These are phyloP conservation scores for Volucella inflata DNA, from an alignment of 2,888 invertebrate species.

Conservation along the genomic window DNA sequence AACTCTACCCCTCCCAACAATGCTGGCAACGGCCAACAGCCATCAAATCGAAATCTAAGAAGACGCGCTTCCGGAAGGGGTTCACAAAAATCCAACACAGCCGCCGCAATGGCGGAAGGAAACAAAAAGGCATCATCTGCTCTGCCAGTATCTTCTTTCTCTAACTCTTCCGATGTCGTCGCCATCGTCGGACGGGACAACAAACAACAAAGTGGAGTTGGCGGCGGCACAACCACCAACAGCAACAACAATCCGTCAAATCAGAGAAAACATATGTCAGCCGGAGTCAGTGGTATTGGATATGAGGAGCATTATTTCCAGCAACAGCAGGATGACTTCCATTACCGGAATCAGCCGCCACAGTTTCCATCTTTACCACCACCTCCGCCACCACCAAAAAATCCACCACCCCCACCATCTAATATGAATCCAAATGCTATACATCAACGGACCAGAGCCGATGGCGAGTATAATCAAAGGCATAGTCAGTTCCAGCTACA, in stretches of 20 bases:
- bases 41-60: constrained; percentile 67
- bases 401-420: constrained; percentile 37
- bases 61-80: constrained; percentile 66
- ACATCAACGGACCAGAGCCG: constrained; percentile 79
- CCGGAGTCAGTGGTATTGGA: constrained; percentile 57
- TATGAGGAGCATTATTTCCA: constrained; percentile 72
- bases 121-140: constrained; percentile 62
- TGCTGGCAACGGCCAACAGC: constrained; percentile 50
- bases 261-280: constrained; percentile 73
- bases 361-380: constrained; percentile 31
- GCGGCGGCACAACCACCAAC: neutral
- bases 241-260: constrained; percentile 70
- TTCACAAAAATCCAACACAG: constrained; percentile 62
- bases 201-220: constrained; percentile 63
- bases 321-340: constrained; percentile 66
- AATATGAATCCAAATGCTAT: constrained; percentile 20
- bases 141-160: constrained; percentile 29
- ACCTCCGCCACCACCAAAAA: constrained; percentile 77
- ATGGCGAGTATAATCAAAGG: constrained; percentile 79
- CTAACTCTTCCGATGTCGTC: constrained; percentile 40
- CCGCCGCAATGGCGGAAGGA: constrained; percentile 44
- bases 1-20: constrained; percentile 35
- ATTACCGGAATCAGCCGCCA: constrained; percentile 55
- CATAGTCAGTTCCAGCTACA: constrained; percentile 59
- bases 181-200: constrained; percentile 11